Percentiles rank a stretch among this genome's conserved stretches.
phyloP scores from a whole-genome alignment of 2,797 vertebrate species.

The Thamnophis elegans region DNA sequence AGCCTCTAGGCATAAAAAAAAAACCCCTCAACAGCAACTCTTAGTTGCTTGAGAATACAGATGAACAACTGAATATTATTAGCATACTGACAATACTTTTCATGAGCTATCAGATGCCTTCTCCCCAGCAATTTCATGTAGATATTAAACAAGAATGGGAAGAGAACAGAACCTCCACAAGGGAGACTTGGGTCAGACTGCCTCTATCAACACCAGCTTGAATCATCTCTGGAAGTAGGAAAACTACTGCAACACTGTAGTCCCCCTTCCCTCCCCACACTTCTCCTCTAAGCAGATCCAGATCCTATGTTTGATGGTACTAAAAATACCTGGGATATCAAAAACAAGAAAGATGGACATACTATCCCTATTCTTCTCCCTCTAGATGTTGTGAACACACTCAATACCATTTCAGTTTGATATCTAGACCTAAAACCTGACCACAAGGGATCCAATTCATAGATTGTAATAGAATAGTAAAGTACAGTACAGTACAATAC shows the following conservation, averaged over 20 bases:
- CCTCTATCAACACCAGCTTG: background rate
- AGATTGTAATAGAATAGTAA: background rate
- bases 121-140: background rate
- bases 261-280: too few relatives aligned
- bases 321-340: background rate
- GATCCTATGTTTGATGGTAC: background rate
- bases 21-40: background rate
- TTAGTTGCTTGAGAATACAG: background rate
- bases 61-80: background rate
- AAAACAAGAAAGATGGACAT: background rate
- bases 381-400: background rate
- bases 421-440: background rate
- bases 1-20: background rate
- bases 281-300: background rate
- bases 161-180: background rate
- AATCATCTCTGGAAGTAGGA: background rate
- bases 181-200: background rate
- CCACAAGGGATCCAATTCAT: background rate
- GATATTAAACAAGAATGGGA: background rate
- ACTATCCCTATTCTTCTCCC: background rate
- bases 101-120: background rate
- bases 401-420: background rate
- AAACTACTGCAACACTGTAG: background rate
- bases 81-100: background rate
- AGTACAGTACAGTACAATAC: too few relatives aligned